These are phyloP conservation scores for Actinernus sp. DNA, from an alignment of 92 coral and sea anemone genomes.

Conservation along the genomic window DNA sequence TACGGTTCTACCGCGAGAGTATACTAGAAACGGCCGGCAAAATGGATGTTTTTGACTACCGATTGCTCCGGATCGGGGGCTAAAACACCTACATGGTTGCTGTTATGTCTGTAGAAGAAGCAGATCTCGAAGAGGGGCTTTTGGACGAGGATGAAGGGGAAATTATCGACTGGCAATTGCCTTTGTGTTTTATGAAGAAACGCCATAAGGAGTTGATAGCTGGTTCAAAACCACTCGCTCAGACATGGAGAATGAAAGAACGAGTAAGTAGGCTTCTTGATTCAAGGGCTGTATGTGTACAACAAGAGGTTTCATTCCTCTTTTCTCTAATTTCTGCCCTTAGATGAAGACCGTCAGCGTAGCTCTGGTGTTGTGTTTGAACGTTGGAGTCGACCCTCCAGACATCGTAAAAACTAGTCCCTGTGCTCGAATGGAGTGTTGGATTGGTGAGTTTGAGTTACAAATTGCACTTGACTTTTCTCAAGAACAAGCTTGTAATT, in stretches of 20 bases:
- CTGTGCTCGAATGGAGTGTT: slow-evolving; percentile 98
- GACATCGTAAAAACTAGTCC: slow-evolving; percentile 97
- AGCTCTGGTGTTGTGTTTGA: slow-evolving; percentile 91
- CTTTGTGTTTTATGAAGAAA: slow-evolving; percentile 95
- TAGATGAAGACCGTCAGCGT: slow-evolving; percentile 99
- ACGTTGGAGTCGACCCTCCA: slow-evolving; percentile 98
- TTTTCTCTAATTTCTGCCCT: too few species aligned
- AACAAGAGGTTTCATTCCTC: too few species aligned
- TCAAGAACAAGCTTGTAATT: too few species aligned
- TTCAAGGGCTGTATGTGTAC: too few species aligned
- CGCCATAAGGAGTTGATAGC: slow-evolving; percentile 89
- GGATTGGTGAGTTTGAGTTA: slow-evolving; percentile 93
- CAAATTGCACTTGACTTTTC: too few species aligned
- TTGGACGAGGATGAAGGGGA: slow-evolving; percentile 98
- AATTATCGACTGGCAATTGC: slow-evolving; percentile 97
- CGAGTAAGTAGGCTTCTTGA: slow-evolving; percentile 89
- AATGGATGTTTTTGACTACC: slow-evolving; percentile 1
- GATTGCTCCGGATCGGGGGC: not conserved
- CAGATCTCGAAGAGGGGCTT: slow-evolving; percentile 73
- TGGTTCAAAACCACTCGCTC: slow-evolving; percentile 90
- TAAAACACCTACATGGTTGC: slow-evolving; percentile 24
- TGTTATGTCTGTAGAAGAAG: slow-evolving; percentile 85
- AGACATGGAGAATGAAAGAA: slow-evolving; percentile 99
- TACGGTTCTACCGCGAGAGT: slow-evolving; percentile 2
- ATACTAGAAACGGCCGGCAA: slow-evolving; percentile 6